A percentile compares a stretch with the other conserved stretches of the same genome.
Conservation (phyloP, 1,140 invertebrate genomes). For the Phymastichus coffea region DNA sequence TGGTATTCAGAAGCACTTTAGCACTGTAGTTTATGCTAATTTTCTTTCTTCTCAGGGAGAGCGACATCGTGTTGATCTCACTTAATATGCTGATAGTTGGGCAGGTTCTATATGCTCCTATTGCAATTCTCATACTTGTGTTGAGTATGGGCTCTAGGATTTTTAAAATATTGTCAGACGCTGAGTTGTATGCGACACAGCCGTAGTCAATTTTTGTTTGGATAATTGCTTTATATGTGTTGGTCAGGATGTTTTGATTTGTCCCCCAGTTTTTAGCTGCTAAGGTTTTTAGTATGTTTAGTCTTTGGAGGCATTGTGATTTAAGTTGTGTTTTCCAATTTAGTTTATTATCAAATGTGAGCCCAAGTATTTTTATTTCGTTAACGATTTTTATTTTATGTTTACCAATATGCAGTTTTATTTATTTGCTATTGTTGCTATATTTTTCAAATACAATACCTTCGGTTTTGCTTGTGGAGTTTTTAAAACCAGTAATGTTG, state of each 20-base stretch:
- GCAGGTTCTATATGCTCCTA: slow-evolving; percentile 28
- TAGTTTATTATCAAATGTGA: slow-evolving; percentile 74
- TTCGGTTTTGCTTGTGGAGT: background rate
- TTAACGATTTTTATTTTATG: slow-evolving; percentile 46
- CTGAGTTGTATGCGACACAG: slow-evolving; percentile 31
- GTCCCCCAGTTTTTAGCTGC: too few relatives aligned
- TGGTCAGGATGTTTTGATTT: slow-evolving; percentile 20
- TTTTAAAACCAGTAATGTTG: slow-evolving; percentile 10
- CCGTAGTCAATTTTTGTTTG: slow-evolving; percentile 35
- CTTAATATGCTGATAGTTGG: slow-evolving; percentile 17
- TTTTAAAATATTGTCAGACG: slow-evolving; percentile 21
- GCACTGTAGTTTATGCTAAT: slow-evolving; percentile 1
- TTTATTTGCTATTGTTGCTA: background rate
- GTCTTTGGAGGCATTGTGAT: slow-evolving; percentile 75
- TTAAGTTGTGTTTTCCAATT: slow-evolving; percentile 78
- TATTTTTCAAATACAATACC: background rate
- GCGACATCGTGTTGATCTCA: slow-evolving; percentile 1
- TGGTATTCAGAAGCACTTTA: background rate
- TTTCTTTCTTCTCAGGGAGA: slow-evolving; percentile 15
- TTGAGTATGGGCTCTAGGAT: slow-evolving; percentile 24
- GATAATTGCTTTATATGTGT: slow-evolving; percentile 29
- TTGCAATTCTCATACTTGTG: slow-evolving; percentile 10
- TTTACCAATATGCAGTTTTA: background rate
- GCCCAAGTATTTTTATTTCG: slow-evolving; percentile 63
- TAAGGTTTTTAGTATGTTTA: slow-evolving; percentile 71